These are phyloP conservation scores for Tetramorium simillimum DNA, from an alignment of 1,140 invertebrate genomes.

Conservation along the genomic window DNA sequence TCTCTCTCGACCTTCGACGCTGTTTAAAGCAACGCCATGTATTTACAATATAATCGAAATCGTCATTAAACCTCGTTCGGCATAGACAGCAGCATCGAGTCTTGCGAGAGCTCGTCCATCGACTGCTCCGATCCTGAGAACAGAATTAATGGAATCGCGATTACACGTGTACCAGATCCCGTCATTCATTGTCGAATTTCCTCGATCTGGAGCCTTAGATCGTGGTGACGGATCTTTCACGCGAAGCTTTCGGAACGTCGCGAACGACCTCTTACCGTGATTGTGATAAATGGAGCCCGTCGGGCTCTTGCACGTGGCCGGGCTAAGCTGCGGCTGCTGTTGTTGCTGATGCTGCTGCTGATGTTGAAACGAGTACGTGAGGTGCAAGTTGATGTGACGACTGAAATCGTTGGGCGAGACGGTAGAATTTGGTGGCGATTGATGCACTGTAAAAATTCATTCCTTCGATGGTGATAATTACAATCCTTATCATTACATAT, in stretches of 20 bases:
- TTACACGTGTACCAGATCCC: background rate
- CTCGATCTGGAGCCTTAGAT: background rate
- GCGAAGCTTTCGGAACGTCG: background rate
- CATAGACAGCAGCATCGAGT: slow-evolving; percentile 92
- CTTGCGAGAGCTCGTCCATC: slow-evolving; percentile 92
- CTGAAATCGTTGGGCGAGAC: slow-evolving; percentile 86
- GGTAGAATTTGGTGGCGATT: slow-evolving; percentile 78
- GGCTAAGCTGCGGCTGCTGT: slow-evolving; percentile 79
- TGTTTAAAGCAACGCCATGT: slow-evolving; percentile 49
- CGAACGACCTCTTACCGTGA: slow-evolving; percentile 73
- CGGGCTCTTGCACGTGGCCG: slow-evolving; percentile 79
- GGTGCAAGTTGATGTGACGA: slow-evolving; percentile 92
- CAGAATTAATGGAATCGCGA: slow-evolving; percentile 75
- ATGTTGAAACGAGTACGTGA: slow-evolving; percentile 94
- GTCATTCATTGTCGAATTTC: background rate
- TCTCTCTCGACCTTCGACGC: background rate
- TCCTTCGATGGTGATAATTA: slow-evolving; percentile 8
- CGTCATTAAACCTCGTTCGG: slow-evolving; percentile 88
- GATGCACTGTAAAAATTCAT: slow-evolving; percentile 74
- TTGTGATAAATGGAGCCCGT: slow-evolving; percentile 80
- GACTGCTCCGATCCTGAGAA: slow-evolving; percentile 90
- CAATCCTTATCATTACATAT: background rate
- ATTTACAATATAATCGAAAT: slow-evolving; percentile 64
- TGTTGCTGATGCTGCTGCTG: slow-evolving; percentile 84
- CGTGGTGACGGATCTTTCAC: background rate